These are phyloP conservation scores for Holocentrus rufus DNA, from an alignment of 2,797 vertebrate species.

Conservation along the genomic window DNA sequence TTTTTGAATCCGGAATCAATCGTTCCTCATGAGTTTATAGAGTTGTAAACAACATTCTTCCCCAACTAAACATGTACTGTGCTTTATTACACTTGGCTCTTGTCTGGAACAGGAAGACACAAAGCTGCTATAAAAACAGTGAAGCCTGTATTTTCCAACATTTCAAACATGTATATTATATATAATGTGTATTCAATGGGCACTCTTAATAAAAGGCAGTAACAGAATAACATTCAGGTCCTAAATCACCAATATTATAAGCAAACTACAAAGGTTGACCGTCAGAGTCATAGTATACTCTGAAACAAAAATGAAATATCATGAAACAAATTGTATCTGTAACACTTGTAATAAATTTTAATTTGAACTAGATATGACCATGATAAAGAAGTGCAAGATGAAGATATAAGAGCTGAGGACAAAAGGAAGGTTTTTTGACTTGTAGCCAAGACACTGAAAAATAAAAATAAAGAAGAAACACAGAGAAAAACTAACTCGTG, in stretches of 20 bases:
- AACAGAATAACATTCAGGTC: not conserved
- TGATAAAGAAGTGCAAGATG: too few relatives aligned
- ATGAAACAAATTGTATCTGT: too few relatives aligned
- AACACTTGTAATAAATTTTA: too few relatives aligned
- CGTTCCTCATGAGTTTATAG: conserved; percentile 18
- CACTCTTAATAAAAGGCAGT: not conserved
- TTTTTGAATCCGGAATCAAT: conserved; percentile 17
- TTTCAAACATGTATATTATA: not conserved
- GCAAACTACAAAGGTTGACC: too few relatives aligned
- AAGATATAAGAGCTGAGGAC: too few relatives aligned
- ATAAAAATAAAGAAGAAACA: not conserved
- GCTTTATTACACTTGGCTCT: conserved; percentile 4
- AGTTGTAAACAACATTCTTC: not conserved
- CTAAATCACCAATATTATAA: too few relatives aligned
- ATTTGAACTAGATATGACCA: too few relatives aligned
- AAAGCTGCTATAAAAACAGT: not conserved
- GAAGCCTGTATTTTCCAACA: not conserved
- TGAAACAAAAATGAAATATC: too few relatives aligned
- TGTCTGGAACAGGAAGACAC: not conserved
- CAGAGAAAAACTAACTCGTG: not conserved
- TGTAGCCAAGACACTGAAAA: not conserved
- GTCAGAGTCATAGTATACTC: too few relatives aligned
- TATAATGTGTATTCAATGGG: not conserved
- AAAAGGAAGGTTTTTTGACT: conserved; percentile 1
- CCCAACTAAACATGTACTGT: not conserved